A percentile compares a stretch with the other conserved stretches of the same genome.
Conservation (phyloP, 92 coral and sea anemone genomes). For the Paramuricea clavata region DNA sequence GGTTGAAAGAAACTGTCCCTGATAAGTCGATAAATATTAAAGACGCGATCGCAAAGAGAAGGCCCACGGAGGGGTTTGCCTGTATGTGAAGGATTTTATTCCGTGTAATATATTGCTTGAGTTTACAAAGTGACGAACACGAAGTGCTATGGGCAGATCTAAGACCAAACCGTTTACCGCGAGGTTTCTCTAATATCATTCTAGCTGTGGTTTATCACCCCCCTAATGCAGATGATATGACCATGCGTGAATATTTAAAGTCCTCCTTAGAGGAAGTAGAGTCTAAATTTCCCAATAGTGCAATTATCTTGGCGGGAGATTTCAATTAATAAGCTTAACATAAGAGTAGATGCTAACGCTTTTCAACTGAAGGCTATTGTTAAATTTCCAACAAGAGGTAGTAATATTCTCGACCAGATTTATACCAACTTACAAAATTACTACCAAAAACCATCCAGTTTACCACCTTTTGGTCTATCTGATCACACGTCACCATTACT, state of each 20-base stretch:
- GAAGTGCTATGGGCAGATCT: constrained; percentile 49
- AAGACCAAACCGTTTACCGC: constrained; percentile 35
- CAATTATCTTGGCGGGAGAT: not conserved
- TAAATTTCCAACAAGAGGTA: constrained; percentile 73
- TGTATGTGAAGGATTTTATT: constrained; percentile 16
- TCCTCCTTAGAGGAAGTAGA: constrained; percentile 51
- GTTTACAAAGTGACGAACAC: constrained; percentile 48
- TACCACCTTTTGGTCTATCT: constrained; percentile 70
- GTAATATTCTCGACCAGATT: constrained; percentile 69
- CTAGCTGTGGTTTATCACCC: constrained; percentile 27
- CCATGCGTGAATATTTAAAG: constrained; percentile 42
- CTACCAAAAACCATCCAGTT: constrained; percentile 37
- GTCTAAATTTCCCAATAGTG: constrained; percentile 60
- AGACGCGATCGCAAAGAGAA: constrained; percentile 49
- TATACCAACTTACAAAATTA: constrained; percentile 66
- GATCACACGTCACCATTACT: constrained; percentile 51
- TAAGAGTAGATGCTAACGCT: constrained; percentile 63
- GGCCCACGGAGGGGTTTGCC: constrained; percentile 61
- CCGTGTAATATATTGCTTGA: constrained; percentile 54
- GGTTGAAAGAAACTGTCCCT: constrained; percentile 43
- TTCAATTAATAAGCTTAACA: constrained; percentile 19
- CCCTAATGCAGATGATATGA: constrained; percentile 37
- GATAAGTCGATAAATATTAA: constrained; percentile 28
- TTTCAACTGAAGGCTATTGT: constrained; percentile 72
- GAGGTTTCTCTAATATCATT: constrained; percentile 35